Evolutionary conservation across 2,797 vertebrate genomes (phyloP), one percentile per base, ranked within the genome.

Genomic region (Halcyon smyrnensis): DNA sequence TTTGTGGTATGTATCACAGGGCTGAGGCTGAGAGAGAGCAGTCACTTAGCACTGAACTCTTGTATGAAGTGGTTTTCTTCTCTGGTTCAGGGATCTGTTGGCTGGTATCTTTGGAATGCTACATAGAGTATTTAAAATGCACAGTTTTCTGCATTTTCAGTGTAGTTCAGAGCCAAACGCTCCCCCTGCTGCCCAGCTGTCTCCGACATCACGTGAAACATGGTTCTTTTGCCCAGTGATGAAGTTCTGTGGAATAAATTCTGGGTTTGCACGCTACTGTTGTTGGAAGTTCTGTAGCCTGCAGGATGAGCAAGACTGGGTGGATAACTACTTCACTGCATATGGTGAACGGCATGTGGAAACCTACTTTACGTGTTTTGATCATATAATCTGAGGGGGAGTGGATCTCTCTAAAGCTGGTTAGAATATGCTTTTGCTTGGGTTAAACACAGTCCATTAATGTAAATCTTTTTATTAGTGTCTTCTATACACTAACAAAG

Each of bases 121-220:
- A 10, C 15, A 19, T 57, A 28, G 16, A 28, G 39, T 8, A 43
- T 56, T 84, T 56, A 41, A 84, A 84, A 80, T 46, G 13, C 2
- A 10, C 9, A 0, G 16, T 46, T 80, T 67, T 46, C 71, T 82
- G 79, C 5, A 9, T 57, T 84, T 65, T 28, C 50, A 51, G 50
- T 28, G 50, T 51, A 51, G 50, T 28, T 51, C 27, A 51, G 50
- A 86, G 64, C 37, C 30, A 59, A 28, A 71, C 53, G 10, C 71
- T 95, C 75, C 82, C 89, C 60, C 73, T 96, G 62, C 89, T 95
- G 90, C 84, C 54, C n/a, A 34, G 8, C 30, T 67, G 30, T 62
- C 51, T 90, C 28, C 59, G 53, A 36, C 11, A 1, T 50, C 7
- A 6, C 3, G 6, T 89, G 63, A 21, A 82, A 34, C 1, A 0